Percentiles rank a stretch among this genome's conserved stretches.
These are phyloP conservation scores for Spongilla lacustris DNA, from an alignment of 37 sponge, comb jelly and placozoan species.

Conservation along the genomic window DNA sequence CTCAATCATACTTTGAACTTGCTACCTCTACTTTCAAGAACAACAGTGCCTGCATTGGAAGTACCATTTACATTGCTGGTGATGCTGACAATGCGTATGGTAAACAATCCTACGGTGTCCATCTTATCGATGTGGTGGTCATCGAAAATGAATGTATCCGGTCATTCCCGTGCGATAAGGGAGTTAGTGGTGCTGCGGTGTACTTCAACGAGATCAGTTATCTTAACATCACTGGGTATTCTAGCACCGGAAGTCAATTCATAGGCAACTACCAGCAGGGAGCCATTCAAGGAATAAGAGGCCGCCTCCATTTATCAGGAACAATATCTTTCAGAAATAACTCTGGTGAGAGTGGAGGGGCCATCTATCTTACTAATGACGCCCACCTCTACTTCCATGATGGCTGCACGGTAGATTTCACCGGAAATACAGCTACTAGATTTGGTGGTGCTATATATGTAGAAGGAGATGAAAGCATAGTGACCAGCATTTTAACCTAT, in stretches of 20 bases:
- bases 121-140: slow-evolving; percentile 19
- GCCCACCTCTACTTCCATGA: slow-evolving; percentile 22
- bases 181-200: slow-evolving; percentile 16
- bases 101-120: background rate
- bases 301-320: slow-evolving; percentile 21
- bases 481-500: background rate
- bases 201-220: slow-evolving; percentile 7
- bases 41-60: background rate
- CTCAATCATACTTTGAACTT: background rate
- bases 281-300: slow-evolving; percentile 12
- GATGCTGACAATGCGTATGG: background rate
- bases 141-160: background rate
- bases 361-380: slow-evolving; percentile 23
- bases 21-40: background rate
- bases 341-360: slow-evolving; percentile 31
- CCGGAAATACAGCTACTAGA: background rate
- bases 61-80: background rate
- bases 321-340: slow-evolving; percentile 14
- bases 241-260: slow-evolving; percentile 6
- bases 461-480: slow-evolving; percentile 19
- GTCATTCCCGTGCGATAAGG: background rate
- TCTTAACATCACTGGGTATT: slow-evolving; percentile 18
- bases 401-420: slow-evolving; percentile 10
- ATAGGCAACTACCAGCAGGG: slow-evolving; percentile 22
- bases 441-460: slow-evolving; percentile 48